A percentile compares a stretch with the other conserved stretches of the same genome.
Evolutionary conservation across 1,140 invertebrate genomes (phyloP).

Genomic region (Sitobion miscanthi): DNA sequence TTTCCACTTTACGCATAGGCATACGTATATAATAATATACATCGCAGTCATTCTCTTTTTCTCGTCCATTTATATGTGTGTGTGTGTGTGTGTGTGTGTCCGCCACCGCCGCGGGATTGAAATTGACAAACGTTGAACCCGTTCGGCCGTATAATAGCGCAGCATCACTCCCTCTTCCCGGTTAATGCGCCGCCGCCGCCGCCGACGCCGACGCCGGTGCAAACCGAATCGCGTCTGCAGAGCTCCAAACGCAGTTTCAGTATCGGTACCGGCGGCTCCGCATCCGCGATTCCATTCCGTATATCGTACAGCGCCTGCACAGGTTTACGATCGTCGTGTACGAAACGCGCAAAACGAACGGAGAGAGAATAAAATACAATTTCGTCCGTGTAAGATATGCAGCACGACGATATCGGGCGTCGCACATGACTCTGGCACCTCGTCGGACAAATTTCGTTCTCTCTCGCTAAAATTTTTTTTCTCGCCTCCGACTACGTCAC

Average conservation of each 20-base stretch:
- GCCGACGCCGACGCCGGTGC: not conserved
- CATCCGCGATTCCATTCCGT: conserved; percentile 14
- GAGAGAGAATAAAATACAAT: not conserved
- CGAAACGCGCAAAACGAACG: not conserved
- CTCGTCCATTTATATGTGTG: not conserved
- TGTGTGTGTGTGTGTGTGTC: not conserved
- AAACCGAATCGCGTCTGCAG: conserved; percentile 3
- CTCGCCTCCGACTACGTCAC: not conserved
- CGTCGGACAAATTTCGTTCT: not conserved
- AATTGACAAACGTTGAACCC: conserved; percentile 55
- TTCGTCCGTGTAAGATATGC: not conserved
- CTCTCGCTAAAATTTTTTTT: not conserved
- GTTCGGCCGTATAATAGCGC: conserved; percentile 42
- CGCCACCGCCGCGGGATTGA: not conserved
- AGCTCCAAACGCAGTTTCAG: conserved; percentile 37
- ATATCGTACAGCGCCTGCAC: not conserved
- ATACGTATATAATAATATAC: not conserved
- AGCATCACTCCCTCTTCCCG: conserved; percentile 39
- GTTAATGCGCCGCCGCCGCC: not conserved
- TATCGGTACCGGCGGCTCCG: conserved; percentile 38
- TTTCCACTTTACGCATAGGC: not conserved
- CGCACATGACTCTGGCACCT: no score
- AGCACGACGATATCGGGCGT: no score
- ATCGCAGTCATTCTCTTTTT: not conserved
- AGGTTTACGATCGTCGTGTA: not conserved